Conservation (phyloP, 1,140 invertebrate genomes). For the Listronotus oregonensis region DNA sequence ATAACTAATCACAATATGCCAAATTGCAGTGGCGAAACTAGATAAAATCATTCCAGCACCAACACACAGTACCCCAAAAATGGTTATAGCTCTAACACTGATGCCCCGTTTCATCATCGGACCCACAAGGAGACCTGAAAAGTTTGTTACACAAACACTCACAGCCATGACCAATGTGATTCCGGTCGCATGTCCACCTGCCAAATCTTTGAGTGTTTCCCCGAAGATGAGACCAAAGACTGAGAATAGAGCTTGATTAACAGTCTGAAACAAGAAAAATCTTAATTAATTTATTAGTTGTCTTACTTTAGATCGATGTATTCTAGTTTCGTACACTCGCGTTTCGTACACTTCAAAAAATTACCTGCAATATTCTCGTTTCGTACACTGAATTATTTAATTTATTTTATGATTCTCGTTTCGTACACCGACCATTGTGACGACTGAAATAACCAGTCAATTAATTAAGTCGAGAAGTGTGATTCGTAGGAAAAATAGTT, state of each 20-base stretch:
- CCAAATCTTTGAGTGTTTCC: conserved; percentile 65
- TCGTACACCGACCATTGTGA: too few species aligned
- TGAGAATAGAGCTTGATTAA: conserved; percentile 73
- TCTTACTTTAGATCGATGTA: too few species aligned
- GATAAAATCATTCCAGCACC: conserved; percentile 66
- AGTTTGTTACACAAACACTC: conserved; percentile 70
- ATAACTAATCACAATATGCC: conserved; percentile 70
- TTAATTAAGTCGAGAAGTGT: too few species aligned
- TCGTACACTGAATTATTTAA: too few species aligned
- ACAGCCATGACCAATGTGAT: conserved; percentile 71
- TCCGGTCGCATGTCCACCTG: conserved; percentile 66
- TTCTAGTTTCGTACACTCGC: too few species aligned
- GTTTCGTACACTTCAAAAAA: too few species aligned
- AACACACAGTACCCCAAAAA: conserved; percentile 64
- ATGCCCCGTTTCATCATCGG: conserved; percentile 66
- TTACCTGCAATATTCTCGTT: too few species aligned
- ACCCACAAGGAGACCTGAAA: conserved; percentile 70
- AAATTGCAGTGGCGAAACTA: conserved; percentile 64
- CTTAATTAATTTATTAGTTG: too few species aligned
- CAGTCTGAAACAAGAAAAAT: conserved; percentile 62
- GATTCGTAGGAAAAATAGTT: too few species aligned
- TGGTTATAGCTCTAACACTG: conserved; percentile 66
- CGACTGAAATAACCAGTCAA: too few species aligned
- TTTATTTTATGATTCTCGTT: too few species aligned
- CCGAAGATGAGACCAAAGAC: conserved; percentile 74